These are phyloP conservation scores for Ceyx erithaca DNA, from an alignment of 2,797 vertebrate species.

Conservation along the genomic window DNA sequence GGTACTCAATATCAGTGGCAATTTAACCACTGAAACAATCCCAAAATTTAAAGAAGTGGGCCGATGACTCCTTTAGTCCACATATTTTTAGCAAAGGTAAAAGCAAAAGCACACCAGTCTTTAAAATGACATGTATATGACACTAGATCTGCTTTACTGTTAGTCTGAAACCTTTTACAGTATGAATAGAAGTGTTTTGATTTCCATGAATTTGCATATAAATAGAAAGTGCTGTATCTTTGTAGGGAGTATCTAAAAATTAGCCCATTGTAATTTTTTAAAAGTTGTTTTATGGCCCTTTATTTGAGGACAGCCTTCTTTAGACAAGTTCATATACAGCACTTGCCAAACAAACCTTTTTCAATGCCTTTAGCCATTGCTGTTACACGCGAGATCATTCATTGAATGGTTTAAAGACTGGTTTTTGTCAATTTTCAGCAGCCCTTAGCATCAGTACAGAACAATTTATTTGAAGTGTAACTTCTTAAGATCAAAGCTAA, in stretches of 20 bases:
- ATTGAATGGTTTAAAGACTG: neutral
- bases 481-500: slow-evolving; percentile 35
- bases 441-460: neutral
- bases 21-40: neutral
- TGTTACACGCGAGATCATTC: neutral
- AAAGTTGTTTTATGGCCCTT: neutral
- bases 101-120: neutral
- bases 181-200: neutral
- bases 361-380: neutral
- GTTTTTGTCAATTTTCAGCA: neutral
- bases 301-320: neutral
- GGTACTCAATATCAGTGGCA: neutral
- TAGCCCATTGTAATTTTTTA: neutral
- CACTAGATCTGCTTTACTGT: neutral
- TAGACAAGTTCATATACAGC: neutral
- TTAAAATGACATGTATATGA: neutral
- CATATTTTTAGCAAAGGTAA: neutral
- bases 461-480: neutral
- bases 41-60: neutral
- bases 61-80: neutral
- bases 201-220: neutral
- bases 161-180: neutral
- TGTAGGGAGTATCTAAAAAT: neutral
- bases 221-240: neutral
- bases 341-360: neutral